Base-by-base conservation (phyloP, 2,888 invertebrate species). In the Tetragonula carbonaria region DNA sequence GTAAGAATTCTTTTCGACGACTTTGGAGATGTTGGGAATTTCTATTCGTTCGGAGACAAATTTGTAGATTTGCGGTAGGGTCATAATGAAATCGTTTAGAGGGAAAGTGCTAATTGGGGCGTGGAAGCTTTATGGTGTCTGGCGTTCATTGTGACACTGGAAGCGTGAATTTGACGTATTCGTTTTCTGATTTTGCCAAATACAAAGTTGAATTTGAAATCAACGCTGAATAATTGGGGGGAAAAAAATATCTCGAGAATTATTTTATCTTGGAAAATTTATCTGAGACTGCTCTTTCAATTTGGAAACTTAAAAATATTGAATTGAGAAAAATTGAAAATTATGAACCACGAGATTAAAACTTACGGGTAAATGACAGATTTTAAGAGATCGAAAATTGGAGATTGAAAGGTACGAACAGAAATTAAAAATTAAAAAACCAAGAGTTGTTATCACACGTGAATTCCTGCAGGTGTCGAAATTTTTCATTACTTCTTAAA, bases 11-110 rank as follows among this genome's bases (percentile, higher is more conserved):
- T 13, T 11, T 13, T 0, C 18, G 13, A 5, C 2, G 4, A 0
- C 2, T 45, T 50, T 6, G 4, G 8, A 16, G 28, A 45, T 2
- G 11, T 13, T 6, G 13, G 21, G 16, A 63, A 51, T 21, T 13
- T 33, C 33, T 18, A 50, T 62, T 28, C 11, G 21, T 62, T 23
- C 38, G 6, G 11, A 2, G 45, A 16, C 21, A 3, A 45, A 45
- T 28, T 62, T 18, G 4, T 55, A 21, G 18, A n/a, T 59, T n/a
- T 38, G 38, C 57, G 38, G 21, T 51, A 18, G 23, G 51, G 5
- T 55, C 18, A 4, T 76, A 23, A 67, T 67, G 18, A 8, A 77
- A 57, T 23, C 33, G 51, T 76, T 78, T 78, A 70, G 76, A 18
- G 11, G 4, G 21, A 1, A 11, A 16, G 13, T 33, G 57, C 65